These are phyloP conservation scores for Meloidogyne chitwoodi DNA, from an alignment of 1,140 invertebrate species.

Conservation along the genomic window DNA sequence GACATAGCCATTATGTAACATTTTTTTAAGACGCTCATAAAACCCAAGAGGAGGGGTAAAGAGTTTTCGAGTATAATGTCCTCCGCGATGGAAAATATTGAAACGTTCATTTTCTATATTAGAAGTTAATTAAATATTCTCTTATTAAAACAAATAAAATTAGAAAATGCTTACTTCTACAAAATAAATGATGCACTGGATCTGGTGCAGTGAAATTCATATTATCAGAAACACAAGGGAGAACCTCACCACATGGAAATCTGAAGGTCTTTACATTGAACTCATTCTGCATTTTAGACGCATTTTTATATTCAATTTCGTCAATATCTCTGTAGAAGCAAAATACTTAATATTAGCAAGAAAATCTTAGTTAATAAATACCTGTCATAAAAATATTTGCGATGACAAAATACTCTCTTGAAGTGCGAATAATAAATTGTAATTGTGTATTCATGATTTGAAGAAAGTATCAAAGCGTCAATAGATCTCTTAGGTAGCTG, in stretches of 20 bases:
- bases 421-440: slow-evolving; percentile 7
- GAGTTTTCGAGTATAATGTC: slow-evolving; percentile 21
- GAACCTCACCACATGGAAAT: slow-evolving; percentile 6
- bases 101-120: neutral
- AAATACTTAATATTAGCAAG: neutral
- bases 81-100: neutral
- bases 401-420: slow-evolving; percentile 2
- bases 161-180: slow-evolving; percentile 4
- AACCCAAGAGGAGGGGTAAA: slow-evolving; percentile 28
- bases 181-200: neutral
- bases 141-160: neutral
- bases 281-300: neutral
- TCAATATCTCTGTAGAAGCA: slow-evolving; percentile 4
- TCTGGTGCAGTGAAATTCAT: neutral
- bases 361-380: neutral
- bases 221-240: neutral
- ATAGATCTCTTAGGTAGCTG: slow-evolving; percentile 2
- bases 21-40: slow-evolving; percentile 22
- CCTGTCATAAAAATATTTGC: slow-evolving; percentile 23
- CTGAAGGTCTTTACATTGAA: neutral
- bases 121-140: neutral
- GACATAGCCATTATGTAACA: slow-evolving; percentile 18
- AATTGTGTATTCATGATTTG: slow-evolving; percentile 21
- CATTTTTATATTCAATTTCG: slow-evolving; percentile 1
- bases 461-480: slow-evolving; percentile 15